Percentiles rank a stretch among this genome's conserved stretches.
These are phyloP conservation scores for Malurus splendens DNA, from an alignment of 2,797 vertebrate species.

Conservation along the genomic window DNA sequence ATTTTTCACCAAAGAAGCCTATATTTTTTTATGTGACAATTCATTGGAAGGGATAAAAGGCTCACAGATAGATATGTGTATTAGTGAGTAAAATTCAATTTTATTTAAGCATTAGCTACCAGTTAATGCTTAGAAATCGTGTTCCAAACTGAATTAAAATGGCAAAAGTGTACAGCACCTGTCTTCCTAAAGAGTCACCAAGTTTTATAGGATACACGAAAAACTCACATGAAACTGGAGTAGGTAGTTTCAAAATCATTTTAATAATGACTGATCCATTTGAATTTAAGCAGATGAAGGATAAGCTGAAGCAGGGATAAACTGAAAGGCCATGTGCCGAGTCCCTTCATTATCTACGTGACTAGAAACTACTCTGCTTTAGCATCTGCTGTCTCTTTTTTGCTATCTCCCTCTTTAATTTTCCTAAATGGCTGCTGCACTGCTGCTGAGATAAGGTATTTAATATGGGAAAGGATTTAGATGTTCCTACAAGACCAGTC, in stretches of 20 bases:
- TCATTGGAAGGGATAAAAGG: not conserved
- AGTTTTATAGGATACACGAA: conserved; percentile 44
- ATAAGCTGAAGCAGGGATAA: conserved; percentile 72
- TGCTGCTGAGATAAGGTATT: conserved; percentile 71
- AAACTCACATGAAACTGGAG: conserved; percentile 65
- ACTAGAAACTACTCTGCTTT: conserved; percentile 65
- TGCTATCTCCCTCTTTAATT: conserved; percentile 74
- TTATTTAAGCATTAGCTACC: not conserved
- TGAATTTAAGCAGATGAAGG: conserved; percentile 70
- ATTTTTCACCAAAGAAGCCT: not conserved
- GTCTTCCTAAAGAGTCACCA: not conserved
- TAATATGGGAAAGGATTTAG: conserved; percentile 77
- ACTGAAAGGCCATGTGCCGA: conserved; percentile 66
- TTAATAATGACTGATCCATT: conserved; percentile 67
- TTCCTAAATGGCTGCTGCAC: conserved; percentile 73
- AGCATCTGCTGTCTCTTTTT: conserved; percentile 62
- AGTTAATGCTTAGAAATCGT: conserved; percentile 4
- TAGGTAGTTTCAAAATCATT: conserved; percentile 62
- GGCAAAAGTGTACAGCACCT: not conserved
- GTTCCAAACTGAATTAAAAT: conserved; percentile 17
- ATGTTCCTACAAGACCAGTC: conserved; percentile 68
- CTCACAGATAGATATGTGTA: not conserved
- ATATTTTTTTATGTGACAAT: not conserved
- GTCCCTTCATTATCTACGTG: conserved; percentile 63
- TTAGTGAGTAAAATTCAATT: not conserved